Base-by-base conservation (phyloP, 2,888 invertebrate genomes). In the Drosophila dives region DNA sequence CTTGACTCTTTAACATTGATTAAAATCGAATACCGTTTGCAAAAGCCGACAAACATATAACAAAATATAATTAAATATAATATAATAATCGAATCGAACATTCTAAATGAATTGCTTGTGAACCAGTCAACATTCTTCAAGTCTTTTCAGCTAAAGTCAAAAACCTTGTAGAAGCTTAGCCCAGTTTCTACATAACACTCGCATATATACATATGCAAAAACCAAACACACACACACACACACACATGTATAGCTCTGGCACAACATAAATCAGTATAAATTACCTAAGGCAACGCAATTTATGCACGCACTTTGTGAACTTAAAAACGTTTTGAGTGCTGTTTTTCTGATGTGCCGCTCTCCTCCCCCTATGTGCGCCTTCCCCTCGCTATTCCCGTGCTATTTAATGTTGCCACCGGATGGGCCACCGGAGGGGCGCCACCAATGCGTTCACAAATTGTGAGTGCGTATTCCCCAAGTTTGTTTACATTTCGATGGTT, bases 231-330 rank as follows among this genome's bases (percentile, higher is more conserved):
- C 5, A 17, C 23, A 20, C n/a, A 26, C 2, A 26, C 1, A 1
- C 8, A 48, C 4, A 15, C 4, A 17, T 48, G 15, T 12, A 20
- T 42, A 42, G 38, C 38, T 20, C 42, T 45, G 58, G 49, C 42
- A 32, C 17, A 42, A 62, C 45, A 60, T 54, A 77, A 77, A 76
- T 76, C 77, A 61, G 79, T 66, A 69, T 69, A 77, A 75, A 78
- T 80, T 79, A 78, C 67, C 67, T 68, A 62, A 54, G 54, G 53
- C 62, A 49, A 32, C 29, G 29, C 71, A 72, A 75, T 80, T 77
- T 83, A 70, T 80, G 81, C 75, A 73, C 72, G 71, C 72, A 77
- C 66, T 83, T 80, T 83, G 67, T 80, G 83, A 74, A 71, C 83
- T 77, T 71, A 54, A 87, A 81, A 87, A 65, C 85, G 77, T 84